These are phyloP conservation scores for Dasypogon diadema DNA, from an alignment of 2,888 invertebrate species.

Conservation along the genomic window DNA sequence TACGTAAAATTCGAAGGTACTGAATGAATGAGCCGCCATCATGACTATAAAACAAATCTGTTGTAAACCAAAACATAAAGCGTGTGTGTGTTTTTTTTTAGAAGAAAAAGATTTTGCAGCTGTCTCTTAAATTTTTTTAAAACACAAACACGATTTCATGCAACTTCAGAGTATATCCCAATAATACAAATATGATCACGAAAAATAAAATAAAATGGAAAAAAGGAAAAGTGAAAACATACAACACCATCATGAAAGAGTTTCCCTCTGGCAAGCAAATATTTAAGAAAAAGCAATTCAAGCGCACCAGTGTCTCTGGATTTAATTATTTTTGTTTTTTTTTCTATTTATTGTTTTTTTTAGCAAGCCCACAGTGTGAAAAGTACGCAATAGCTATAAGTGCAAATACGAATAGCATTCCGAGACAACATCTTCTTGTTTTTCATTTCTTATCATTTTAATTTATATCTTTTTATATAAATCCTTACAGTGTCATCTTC, in stretches of 20 bases:
- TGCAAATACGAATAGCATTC: slow-evolving; percentile 46
- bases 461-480: not conserved
- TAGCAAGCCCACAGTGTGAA: slow-evolving; percentile 32
- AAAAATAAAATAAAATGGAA: slow-evolving; percentile 6
- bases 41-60: no score
- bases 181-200: not conserved
- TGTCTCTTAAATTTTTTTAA: not conserved
- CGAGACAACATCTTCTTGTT: slow-evolving; percentile 29
- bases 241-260: slow-evolving; percentile 34
- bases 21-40: no score
- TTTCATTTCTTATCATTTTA: not conserved
- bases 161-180: not conserved
- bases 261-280: slow-evolving; percentile 25
- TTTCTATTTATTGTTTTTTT: slow-evolving; percentile 5
- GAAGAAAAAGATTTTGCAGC: no score
- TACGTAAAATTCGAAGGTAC: no score
- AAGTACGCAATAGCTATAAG: slow-evolving; percentile 40
- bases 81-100: no score
- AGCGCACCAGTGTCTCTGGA: slow-evolving; percentile 32
- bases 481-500: slow-evolving; percentile 47
- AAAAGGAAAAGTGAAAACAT: slow-evolving; percentile 19
- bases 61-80: no score
- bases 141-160: slow-evolving; percentile 38
- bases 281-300: slow-evolving; percentile 16
- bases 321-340: slow-evolving; percentile 11